Conservation (phyloP, 2,113 vertebrate genomes). For the Mesocricetus auratus region DNA sequence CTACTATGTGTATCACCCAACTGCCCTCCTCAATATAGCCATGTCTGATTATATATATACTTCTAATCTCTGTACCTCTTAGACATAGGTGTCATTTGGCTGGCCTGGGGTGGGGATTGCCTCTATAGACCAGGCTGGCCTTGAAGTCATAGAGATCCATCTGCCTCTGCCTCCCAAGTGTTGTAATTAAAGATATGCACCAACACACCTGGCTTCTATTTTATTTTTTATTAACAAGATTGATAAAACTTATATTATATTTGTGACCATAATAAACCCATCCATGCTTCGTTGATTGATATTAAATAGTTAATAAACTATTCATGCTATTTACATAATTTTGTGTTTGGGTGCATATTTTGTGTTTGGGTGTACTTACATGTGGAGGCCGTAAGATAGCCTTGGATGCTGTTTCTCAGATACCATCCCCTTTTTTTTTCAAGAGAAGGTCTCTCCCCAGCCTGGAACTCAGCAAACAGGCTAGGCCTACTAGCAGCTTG, state of each 20-base stretch:
- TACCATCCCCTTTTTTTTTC: not conserved
- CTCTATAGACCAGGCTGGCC: not conserved
- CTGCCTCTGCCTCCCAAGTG: not conserved
- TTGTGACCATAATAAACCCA: slow-evolving; percentile 44
- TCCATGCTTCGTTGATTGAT: slow-evolving; percentile 45
- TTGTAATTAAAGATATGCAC: not conserved
- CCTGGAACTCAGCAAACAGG: not conserved
- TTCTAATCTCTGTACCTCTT: slow-evolving; percentile 28
- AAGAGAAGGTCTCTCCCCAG: not conserved
- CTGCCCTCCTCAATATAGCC: not conserved
- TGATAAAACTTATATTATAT: slow-evolving; percentile 62
- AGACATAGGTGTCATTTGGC: not conserved
- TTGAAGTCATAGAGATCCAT: not conserved
- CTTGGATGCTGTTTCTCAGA: not conserved
- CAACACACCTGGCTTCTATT: not conserved
- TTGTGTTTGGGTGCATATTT: not conserved
- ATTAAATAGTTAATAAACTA: slow-evolving; percentile 47
- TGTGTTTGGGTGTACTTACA: not conserved
- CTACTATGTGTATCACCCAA: slow-evolving; percentile 23
- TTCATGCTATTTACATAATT: slow-evolving; percentile 42
- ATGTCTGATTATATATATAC: not conserved
- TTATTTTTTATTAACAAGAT: slow-evolving; percentile 58
- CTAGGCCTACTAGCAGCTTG: not conserved
- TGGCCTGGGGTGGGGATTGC: not conserved
- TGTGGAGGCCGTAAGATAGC: not conserved